These are phyloP conservation scores for Capra hircus DNA, from an alignment of 2,113 vertebrate species.

Conservation along the genomic window DNA sequence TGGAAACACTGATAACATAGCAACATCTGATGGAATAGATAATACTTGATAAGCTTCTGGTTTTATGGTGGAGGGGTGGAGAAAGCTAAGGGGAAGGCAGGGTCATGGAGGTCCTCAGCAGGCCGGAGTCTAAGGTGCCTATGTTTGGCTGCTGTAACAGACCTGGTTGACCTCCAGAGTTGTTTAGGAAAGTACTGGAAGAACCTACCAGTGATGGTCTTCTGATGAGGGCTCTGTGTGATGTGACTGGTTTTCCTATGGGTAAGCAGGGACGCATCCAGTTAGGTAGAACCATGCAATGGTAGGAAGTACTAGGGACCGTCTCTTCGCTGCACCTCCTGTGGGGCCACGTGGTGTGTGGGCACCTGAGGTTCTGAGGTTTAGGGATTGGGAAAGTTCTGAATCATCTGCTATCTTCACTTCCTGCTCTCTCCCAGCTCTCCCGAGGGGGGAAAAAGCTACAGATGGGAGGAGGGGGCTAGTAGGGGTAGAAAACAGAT, in stretches of 20 bases:
- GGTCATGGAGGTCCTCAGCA: background rate
- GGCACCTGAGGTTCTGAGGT: background rate
- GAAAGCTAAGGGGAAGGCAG: background rate
- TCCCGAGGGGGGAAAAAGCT: background rate
- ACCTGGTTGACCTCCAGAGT: background rate
- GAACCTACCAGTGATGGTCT: background rate
- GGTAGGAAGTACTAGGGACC: conserved; percentile 42
- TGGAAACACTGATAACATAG: background rate
- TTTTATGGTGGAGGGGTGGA: background rate
- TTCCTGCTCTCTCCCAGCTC: background rate
- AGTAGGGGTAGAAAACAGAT: background rate
- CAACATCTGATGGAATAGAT: background rate
- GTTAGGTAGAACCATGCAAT: background rate
- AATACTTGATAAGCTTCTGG: background rate
- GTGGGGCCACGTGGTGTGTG: accelerated
- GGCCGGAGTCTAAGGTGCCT: conserved; percentile 14
- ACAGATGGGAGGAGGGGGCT: too few species aligned
- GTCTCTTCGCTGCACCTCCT: background rate
- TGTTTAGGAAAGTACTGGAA: background rate
- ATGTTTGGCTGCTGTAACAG: conserved; percentile 24
- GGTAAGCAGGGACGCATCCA: background rate
- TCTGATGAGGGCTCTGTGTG: background rate
- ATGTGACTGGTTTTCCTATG: background rate
- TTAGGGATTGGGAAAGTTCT: background rate
- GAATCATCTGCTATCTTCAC: background rate